Conservation (phyloP, 2,888 invertebrate species). For the Dryocosmus kuriphilus region DNA sequence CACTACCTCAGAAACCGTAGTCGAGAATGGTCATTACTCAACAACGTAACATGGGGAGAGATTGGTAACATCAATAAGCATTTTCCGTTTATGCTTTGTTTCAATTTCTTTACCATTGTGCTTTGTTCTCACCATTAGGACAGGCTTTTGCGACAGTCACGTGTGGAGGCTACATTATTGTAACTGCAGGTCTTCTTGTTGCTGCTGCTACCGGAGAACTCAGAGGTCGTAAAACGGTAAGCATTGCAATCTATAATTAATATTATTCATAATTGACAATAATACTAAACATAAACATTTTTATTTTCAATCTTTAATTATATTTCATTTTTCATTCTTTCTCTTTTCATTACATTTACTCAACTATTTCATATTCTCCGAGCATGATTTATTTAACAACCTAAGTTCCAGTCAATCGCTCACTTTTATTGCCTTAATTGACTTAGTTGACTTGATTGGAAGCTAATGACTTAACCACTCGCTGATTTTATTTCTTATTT, state of each 20-base stretch:
- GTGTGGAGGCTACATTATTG: slow-evolving; percentile 83
- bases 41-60: slow-evolving; percentile 86
- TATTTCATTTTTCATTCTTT: neutral
- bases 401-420: too few relatives aligned
- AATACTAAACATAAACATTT: neutral
- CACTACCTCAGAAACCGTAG: slow-evolving; percentile 85
- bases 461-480: neutral
- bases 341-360: too few relatives aligned
- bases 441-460: neutral
- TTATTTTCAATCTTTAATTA: neutral
- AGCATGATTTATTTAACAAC: neutral
- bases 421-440: neutral
- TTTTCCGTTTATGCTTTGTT: slow-evolving; percentile 29
- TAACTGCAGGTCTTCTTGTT: slow-evolving; percentile 84
- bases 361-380: too few relatives aligned
- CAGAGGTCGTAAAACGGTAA: slow-evolving; percentile 80
- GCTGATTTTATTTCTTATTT: too few relatives aligned
- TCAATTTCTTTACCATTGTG: slow-evolving; percentile 39
- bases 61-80: slow-evolving; percentile 78
- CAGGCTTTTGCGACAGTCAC: slow-evolving; percentile 75
- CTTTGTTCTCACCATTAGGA: slow-evolving; percentile 65
- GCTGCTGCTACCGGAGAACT: slow-evolving; percentile 84
- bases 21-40: slow-evolving; percentile 86
- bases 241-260: slow-evolving; percentile 47
- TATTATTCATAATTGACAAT: neutral